These are phyloP conservation scores for Aspiorhynchus laticeps DNA, from an alignment of 2,113 vertebrate species.

Conservation along the genomic window DNA sequence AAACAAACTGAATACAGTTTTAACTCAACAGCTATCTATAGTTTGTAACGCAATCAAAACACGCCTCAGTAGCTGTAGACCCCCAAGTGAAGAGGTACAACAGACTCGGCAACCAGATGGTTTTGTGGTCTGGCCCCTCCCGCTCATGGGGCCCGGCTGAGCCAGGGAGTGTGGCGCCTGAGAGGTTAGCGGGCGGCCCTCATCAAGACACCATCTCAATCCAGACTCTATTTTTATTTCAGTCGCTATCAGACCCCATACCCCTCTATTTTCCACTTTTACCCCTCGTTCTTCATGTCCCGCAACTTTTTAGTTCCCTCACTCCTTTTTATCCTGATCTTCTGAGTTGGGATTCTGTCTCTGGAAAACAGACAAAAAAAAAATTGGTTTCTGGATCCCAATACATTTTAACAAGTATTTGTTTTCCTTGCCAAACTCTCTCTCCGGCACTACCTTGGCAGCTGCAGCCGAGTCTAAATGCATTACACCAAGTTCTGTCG, in stretches of 20 bases:
- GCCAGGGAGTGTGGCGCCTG: slow-evolving; percentile 77
- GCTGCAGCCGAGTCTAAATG: slow-evolving; percentile 46
- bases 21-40: neutral
- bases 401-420: slow-evolving; percentile 64
- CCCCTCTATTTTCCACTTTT: slow-evolving; percentile 62
- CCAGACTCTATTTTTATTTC: slow-evolving; percentile 76
- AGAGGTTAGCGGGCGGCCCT: slow-evolving; percentile 78
- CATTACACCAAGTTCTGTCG: slow-evolving; percentile 21
- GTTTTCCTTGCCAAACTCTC: slow-evolving; percentile 71
- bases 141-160: slow-evolving; percentile 69
- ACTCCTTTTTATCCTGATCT: slow-evolving; percentile 49
- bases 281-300: slow-evolving; percentile 46
- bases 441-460: slow-evolving; percentile 63
- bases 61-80: slow-evolving; percentile 31
- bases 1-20: neutral
- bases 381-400: slow-evolving; percentile 66
- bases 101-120: slow-evolving; percentile 67
- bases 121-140: slow-evolving; percentile 72
- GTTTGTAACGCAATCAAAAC: neutral
- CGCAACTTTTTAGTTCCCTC: slow-evolving; percentile 6
- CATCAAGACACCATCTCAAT: slow-evolving; percentile 77
- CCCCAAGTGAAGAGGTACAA: slow-evolving; percentile 63
- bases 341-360: slow-evolving; percentile 62
- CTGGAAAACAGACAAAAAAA: slow-evolving; percentile 62
- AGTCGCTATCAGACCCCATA: slow-evolving; percentile 33